Evolutionary conservation across 2,113 vertebrate genomes (phyloP), one percentile per base, ranked within the genome.

Genomic region (Melanocharis versteri): DNA sequence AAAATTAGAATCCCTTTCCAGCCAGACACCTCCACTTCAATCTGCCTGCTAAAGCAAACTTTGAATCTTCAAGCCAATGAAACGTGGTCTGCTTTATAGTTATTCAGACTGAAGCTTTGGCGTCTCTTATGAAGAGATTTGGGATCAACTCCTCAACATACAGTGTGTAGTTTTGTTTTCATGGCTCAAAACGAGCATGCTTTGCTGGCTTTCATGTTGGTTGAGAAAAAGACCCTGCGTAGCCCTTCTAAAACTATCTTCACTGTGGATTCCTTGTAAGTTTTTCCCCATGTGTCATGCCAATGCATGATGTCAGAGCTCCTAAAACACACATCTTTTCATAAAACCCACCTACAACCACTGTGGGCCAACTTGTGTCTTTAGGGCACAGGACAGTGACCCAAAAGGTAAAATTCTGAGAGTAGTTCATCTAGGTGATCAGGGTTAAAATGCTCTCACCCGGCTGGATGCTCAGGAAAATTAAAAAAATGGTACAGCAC

Each of bases 111-210:
- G 37, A 86, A 80, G 27, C 30, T 76, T 61, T 61, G 48, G 26
- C 0, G 1, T 19, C 20, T 66, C 60, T 88, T 69, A 28, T 37
- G n/a, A 89, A 87, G 33, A 86, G 20, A 89, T 57, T 78, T 0
- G 3, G 47, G 26, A 83, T 82, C 56, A 35, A 7, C 30, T 71
- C 26, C 1, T 3, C 31, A 71, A 47, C 0, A 0, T 26, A 73
- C 28, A 26, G 15, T 4, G 17, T 26, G 19, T 53, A 81, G 31
- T 17, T 90, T 54, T 80, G 17, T 78, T 76, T 88, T 50, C 30
- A 11, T 27, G 13, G 44, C 53, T 93, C 44, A 88, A 77, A 87
- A 24, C 20, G 83, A 83, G 33, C 8, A 33, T 9, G n/a, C 10
- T 90, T 37, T 65, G 21, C 50, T 90, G 26, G 4, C 57, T 90